Conservation (phyloP, 2,888 invertebrate genomes). For the Drosophila leonis region DNA sequence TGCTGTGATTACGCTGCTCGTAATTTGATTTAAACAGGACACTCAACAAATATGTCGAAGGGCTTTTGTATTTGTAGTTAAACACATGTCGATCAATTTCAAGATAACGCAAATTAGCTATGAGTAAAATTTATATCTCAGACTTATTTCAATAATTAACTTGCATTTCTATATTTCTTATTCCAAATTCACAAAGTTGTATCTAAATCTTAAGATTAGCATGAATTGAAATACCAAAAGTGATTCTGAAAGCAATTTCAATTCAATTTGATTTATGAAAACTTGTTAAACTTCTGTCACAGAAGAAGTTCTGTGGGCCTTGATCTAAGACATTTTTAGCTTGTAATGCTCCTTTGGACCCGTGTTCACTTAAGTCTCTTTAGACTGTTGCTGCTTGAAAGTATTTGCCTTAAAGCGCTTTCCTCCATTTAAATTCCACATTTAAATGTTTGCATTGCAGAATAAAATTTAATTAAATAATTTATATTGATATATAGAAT, state of each 20-base stretch:
- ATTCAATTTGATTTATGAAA: too few species aligned
- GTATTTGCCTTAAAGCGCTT: not conserved
- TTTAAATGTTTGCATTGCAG: not conserved
- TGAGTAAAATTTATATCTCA: not conserved
- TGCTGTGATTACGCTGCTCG: slow-evolving; percentile 3
- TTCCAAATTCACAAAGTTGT: too few species aligned
- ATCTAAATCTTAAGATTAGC: too few species aligned
- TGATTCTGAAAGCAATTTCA: too few species aligned
- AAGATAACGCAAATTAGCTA: not conserved
- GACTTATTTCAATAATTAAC: not conserved
- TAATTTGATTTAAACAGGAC: not conserved
- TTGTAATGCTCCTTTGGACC: too few species aligned
- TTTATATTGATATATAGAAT: not conserved
- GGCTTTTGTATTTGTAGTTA: not conserved
- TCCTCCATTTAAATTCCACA: not conserved
- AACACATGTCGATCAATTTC: not conserved
- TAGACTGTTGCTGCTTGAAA: too few species aligned
- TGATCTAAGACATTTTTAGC: not conserved
- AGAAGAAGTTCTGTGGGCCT: too few species aligned
- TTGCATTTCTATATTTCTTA: too few species aligned
- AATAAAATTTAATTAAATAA: not conserved
- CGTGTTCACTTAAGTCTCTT: too few species aligned
- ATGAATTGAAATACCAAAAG: too few species aligned
- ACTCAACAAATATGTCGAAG: not conserved
- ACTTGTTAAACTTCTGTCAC: too few species aligned